Conservation (phyloP, 92 coral and sea anemone genomes). For the Hydrozoanthus gracilis region DNA sequence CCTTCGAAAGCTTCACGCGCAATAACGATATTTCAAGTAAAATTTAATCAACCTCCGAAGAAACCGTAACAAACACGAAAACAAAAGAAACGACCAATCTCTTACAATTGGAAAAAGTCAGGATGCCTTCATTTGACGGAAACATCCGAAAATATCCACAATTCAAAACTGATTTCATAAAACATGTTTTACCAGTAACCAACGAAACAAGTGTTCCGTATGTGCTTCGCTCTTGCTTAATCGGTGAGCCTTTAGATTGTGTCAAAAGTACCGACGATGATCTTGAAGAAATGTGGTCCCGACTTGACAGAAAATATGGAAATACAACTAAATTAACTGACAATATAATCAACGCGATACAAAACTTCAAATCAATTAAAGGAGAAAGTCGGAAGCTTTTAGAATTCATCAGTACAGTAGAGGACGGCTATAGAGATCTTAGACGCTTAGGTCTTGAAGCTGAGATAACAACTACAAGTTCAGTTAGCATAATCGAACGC, state of each 20-base stretch:
- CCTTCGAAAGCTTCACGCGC: constrained; percentile 41
- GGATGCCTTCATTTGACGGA: constrained; percentile 41
- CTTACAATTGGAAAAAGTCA: constrained; percentile 41
- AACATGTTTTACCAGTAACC: constrained; percentile 9
- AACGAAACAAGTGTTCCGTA: not conserved
- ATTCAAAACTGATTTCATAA: constrained; percentile 23
- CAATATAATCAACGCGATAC: not conserved
- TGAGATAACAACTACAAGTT: constrained; percentile 42
- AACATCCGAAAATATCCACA: constrained; percentile 32
- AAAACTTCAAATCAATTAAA: too few species aligned
- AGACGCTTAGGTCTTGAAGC: constrained; percentile 34
- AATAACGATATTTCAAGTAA: constrained; percentile 21
- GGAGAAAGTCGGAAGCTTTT: too few species aligned
- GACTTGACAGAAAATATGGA: not conserved
- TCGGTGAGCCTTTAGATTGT: too few species aligned
- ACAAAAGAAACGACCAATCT: constrained; percentile 2
- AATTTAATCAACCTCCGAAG: too few species aligned
- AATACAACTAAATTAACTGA: not conserved
- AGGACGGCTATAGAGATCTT: constrained; percentile 29
- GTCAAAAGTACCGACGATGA: constrained; percentile 1
- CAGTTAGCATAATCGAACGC: constrained; percentile 38
- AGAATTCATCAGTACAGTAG: not conserved
- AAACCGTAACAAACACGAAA: not conserved
- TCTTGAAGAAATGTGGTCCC: constrained; percentile 1
- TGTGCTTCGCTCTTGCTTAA: not conserved